Base-by-base conservation (phyloP, 2,888 invertebrate genomes). In the Drosophila quinaria region DNA sequence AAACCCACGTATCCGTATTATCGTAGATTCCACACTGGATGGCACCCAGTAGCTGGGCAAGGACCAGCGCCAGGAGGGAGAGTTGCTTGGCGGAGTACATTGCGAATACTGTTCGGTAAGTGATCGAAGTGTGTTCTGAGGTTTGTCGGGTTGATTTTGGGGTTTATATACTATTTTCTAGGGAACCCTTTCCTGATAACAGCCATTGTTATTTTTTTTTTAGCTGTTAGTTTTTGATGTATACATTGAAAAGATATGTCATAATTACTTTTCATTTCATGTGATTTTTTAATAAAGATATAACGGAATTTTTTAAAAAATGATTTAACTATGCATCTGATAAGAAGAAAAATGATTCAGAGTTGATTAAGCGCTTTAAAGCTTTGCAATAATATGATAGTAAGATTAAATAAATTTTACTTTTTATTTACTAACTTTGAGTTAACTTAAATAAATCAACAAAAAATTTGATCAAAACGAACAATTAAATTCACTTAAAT, bases 1-100 rank as follows among this genome's bases (percentile, higher is more conserved):
- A n/a, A n/a, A n/a, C 41, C 82, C 82, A 82, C 0, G 9, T 67
- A 31, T 82, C 81, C 5, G 63, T 58, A 1, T n/a, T 13, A 49
- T 62, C 73, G 55, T 80, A 78, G 0, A 64, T 1, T 15, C 59
- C 80, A 25, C 72, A 62, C 4, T 70, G 42, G 6, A 80, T 85
- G 3, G 35, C 17, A 37, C 39, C 54, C 35, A 86, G 25, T 2
- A 80, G 22, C 22, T 80, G 73, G 25, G 51, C 50, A 5, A 83
- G 33, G 19, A 83, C 37, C 19, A 76, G 31, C 1, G 37, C 74
- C 13, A 65, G 22, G 6, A 55, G 29, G 1, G 63, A 17, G 8
- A 65, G 15, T 44, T 63, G 58, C 63, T 65, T 69, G 1, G 47
- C n/a, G 1, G 69, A 50, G 22, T 47, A 47, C 81, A 81, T 85